Evolutionary conservation across 2,113 vertebrate genomes (phyloP).

Genomic region (Poeciliopsis retropinna): DNA sequence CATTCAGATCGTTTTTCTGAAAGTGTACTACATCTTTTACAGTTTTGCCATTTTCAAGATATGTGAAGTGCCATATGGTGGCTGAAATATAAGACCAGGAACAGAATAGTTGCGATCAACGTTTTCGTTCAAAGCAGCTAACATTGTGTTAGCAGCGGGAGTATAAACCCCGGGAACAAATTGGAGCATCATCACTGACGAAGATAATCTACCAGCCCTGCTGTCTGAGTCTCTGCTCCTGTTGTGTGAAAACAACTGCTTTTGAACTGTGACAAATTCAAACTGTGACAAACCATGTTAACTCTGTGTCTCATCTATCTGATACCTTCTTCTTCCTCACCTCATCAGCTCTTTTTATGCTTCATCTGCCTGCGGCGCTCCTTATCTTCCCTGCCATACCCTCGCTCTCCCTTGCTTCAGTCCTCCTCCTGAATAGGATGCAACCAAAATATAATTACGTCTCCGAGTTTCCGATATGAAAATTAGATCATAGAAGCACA

Average conservation of each 20-base stretch:
- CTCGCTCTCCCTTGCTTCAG: too few species aligned
- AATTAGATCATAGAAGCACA: background rate
- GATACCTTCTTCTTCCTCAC: slow-evolving; percentile 8
- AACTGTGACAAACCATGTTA: slow-evolving; percentile 11
- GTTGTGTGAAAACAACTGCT: slow-evolving; percentile 3
- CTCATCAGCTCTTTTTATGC: background rate
- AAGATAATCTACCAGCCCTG: slow-evolving; percentile 13
- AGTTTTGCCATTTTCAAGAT: background rate
- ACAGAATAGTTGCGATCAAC: background rate
- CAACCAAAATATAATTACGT: background rate
- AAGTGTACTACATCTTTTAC: background rate
- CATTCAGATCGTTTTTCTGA: background rate
- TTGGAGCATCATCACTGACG: slow-evolving; percentile 1
- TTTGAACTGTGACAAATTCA: slow-evolving; percentile 1
- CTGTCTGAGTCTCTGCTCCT: background rate
- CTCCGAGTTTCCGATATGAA: background rate
- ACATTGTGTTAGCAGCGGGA: background rate
- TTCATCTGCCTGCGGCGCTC: background rate
- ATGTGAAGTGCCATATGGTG: too few species aligned
- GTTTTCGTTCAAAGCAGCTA: background rate
- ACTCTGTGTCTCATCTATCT: background rate
- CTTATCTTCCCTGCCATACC: background rate
- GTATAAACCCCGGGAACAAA: background rate
- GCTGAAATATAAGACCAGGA: background rate
- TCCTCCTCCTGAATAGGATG: background rate